Percentiles rank a stretch among this genome's conserved stretches.
These are phyloP conservation scores for Parazoanthus atlanticus DNA, from an alignment of 92 coral and sea anemone species.

Conservation along the genomic window DNA sequence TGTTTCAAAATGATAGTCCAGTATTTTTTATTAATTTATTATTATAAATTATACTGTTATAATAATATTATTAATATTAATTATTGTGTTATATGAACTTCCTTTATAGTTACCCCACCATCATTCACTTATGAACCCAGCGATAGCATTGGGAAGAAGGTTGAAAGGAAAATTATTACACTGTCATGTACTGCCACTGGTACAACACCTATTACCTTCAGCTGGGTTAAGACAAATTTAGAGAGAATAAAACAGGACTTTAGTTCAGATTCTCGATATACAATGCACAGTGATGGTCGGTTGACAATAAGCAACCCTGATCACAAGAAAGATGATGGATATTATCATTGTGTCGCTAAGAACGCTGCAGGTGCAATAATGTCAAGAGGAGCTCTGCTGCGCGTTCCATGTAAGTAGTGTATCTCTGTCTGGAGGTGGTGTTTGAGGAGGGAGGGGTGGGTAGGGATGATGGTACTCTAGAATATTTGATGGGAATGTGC, in stretches of 20 bases:
- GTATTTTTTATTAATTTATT: too few species aligned
- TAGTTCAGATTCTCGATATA: constrained; percentile 51
- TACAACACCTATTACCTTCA: constrained; percentile 47
- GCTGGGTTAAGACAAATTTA: constrained; percentile 71
- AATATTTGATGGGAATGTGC: neutral
- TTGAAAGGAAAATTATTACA: constrained; percentile 58
- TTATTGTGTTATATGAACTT: neutral
- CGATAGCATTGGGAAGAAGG: constrained; percentile 52
- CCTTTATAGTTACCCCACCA: constrained; percentile 69
- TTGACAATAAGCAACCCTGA: constrained; percentile 70
- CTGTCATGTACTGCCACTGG: constrained; percentile 70
- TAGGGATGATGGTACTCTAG: too few species aligned
- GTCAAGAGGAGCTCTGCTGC: constrained; percentile 67
- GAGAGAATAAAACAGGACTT: constrained; percentile 59
- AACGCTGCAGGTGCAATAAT: constrained; percentile 71
- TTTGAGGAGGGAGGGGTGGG: too few species aligned
- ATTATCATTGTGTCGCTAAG: constrained; percentile 79
- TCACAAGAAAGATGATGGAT: constrained; percentile 83
- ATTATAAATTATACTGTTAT: too few species aligned
- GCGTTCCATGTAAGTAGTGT: constrained; percentile 84
- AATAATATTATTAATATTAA: too few species aligned
- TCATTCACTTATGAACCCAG: constrained; percentile 54
- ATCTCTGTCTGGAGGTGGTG: too few species aligned
- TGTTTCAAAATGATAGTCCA: too few species aligned
- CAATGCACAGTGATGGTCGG: constrained; percentile 62